Evolutionary conservation across 2,888 invertebrate genomes (phyloP), one percentile per base, ranked within the genome.

Genomic region (Sphecodes monilicornis): DNA sequence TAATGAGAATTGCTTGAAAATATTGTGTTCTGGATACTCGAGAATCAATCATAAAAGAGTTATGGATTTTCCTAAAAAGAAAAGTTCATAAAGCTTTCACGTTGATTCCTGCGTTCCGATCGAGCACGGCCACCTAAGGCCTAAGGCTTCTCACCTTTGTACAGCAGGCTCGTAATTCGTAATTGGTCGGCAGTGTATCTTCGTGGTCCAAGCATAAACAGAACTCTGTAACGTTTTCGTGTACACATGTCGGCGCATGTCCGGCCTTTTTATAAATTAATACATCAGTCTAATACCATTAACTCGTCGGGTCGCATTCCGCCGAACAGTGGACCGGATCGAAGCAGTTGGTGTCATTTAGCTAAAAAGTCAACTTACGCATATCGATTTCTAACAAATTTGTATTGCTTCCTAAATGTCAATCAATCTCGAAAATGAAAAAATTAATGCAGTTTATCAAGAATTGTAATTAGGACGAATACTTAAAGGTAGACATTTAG

Each of bases 261-360:
- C n/a, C 70, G n/a, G 4, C 50, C 18, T 32, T 71, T 71, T 71
- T 50, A 22, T 50, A 46, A 32, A 71, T 71, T 46, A 50, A 46
- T 71, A 50, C 71, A 69, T 69, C 57, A 60, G 57, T 69, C 57
- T 26, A 70, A 71, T 46, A 46, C 71, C 71, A n/a, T 71, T 32
- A 32, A 71, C 46, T 32, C 50, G 70, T 18, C 46, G 18, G 10
- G 18, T 29, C 29, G 71, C 70, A 46, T 57, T 39, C 39, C 73
- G 29, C 8, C 39, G n/a, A n/a, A n/a, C n/a, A n/a, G n/a, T n/a
- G n/a, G n/a, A n/a, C n/a, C n/a, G n/a, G n/a, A n/a, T n/a, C n/a
- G n/a, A n/a, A n/a, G n/a, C n/a, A n/a, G n/a, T n/a, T n/a, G n/a
- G n/a, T n/a, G n/a, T n/a, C n/a, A n/a, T n/a, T n/a, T n/a, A n/a